Conservation (phyloP, 2,888 invertebrate genomes). For the Tortricodes alternella region DNA sequence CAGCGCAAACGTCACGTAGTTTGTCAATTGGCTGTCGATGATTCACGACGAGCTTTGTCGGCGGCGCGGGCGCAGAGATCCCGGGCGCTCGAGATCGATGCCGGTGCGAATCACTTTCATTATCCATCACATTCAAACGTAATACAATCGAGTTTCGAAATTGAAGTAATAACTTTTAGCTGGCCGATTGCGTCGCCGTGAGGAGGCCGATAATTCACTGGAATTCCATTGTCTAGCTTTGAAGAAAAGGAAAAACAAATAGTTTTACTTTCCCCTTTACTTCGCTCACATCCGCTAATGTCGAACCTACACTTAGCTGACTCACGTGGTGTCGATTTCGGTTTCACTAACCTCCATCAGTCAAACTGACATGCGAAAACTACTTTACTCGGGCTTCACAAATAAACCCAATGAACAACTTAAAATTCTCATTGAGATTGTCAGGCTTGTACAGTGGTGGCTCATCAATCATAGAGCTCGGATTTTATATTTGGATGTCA, state of each 20-base stretch:
- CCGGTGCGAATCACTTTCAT: conserved; percentile 68
- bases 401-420: conserved; percentile 42
- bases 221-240: conserved; percentile 54
- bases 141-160: conserved; percentile 57
- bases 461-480: conserved; percentile 46
- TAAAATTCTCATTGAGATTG: conserved; percentile 43
- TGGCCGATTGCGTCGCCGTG: conserved; percentile 42
- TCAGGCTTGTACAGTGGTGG: conserved; percentile 27
- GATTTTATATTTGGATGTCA: conserved; percentile 23
- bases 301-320: conserved; percentile 69
- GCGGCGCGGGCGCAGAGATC: conserved; percentile 48
- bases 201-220: conserved; percentile 46
- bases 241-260: conserved; percentile 74
- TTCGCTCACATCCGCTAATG: conserved; percentile 73
- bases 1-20: conserved; percentile 69
- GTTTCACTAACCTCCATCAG: conserved; percentile 71
- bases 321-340: conserved; percentile 74
- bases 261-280: conserved; percentile 79
- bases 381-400: conserved; percentile 20
- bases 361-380: conserved; percentile 58
- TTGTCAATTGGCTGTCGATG: conserved; percentile 63
- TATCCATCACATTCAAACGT: conserved; percentile 55
- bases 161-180: conserved; percentile 53
- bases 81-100: conserved; percentile 60
- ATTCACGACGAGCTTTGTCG: conserved; percentile 49